These are phyloP conservation scores for Dascillus cervinus DNA, from an alignment of 2,888 invertebrate species.

Conservation along the genomic window DNA sequence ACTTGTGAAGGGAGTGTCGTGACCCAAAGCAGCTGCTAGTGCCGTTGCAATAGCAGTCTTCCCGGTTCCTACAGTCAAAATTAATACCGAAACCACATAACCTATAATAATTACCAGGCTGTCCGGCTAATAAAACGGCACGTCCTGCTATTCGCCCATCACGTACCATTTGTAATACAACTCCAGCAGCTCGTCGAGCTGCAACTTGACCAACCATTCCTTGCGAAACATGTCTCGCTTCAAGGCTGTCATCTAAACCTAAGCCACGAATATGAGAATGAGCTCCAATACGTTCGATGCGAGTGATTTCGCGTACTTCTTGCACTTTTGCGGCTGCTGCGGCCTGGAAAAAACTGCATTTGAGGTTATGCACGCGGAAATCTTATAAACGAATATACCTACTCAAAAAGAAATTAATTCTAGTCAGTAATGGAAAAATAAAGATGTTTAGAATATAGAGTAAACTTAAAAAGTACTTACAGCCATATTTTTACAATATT, in stretches of 20 bases:
- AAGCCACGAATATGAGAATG: slow-evolving; percentile 98
- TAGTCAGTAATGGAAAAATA: too few relatives aligned
- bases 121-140: slow-evolving; percentile 90
- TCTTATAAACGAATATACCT: too few relatives aligned
- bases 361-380: too few relatives aligned
- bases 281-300: slow-evolving; percentile 92
- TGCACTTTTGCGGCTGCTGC: slow-evolving; percentile 54
- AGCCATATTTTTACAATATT: too few relatives aligned
- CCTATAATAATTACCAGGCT: slow-evolving; percentile 74
- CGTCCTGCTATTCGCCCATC: slow-evolving; percentile 97
- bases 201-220: slow-evolving; percentile 94
- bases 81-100: slow-evolving; percentile 2
- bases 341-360: slow-evolving; percentile 43
- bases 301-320: slow-evolving; percentile 86
- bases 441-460: too few relatives aligned
- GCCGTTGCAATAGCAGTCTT: slow-evolving; percentile 99
- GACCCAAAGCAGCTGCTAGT: slow-evolving; percentile 84
- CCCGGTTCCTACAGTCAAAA: slow-evolving; percentile 50
- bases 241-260: slow-evolving; percentile 89
- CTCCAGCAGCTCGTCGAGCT: slow-evolving; percentile 90
- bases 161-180: slow-evolving; percentile 95
- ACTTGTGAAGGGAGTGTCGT: slow-evolving; percentile 95
- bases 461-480: too few relatives aligned
- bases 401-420: too few relatives aligned
- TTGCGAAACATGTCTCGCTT: slow-evolving; percentile 86